Conservation (phyloP, 2,797 vertebrate genomes). For the Acanthiza pusilla region DNA sequence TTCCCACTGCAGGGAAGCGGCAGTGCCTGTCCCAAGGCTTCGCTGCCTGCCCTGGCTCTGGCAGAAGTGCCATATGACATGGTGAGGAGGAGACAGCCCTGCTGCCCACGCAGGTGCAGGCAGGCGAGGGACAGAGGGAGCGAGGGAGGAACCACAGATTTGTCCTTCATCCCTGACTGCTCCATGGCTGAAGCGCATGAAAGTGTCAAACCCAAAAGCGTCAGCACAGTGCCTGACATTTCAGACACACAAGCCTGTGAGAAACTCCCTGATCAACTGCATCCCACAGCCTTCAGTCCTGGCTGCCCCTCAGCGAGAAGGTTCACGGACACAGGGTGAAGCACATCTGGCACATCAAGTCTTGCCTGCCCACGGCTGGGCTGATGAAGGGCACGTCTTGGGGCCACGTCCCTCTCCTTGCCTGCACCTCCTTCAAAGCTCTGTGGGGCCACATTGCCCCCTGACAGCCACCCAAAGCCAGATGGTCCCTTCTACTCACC, state of each 20-base stretch:
- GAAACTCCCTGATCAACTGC: background rate
- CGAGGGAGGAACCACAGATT: background rate
- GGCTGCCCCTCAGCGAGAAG: background rate
- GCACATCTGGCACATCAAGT: background rate
- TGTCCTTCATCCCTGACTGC: background rate
- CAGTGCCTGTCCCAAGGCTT: background rate
- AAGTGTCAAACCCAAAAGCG: background rate
- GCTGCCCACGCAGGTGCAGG: fast-evolving
- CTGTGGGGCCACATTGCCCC: background rate
- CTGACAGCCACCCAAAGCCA: background rate
- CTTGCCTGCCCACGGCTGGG: background rate
- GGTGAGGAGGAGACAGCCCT: background rate
- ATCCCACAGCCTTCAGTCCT: background rate
- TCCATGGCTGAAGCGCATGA: background rate
- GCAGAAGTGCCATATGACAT: background rate
- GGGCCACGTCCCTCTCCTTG: background rate
- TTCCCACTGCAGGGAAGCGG: background rate
- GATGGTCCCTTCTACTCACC: background rate
- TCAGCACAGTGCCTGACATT: background rate
- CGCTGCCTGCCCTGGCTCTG: background rate
- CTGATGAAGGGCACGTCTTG: background rate
- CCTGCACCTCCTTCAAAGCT: background rate
- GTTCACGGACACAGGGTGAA: background rate
- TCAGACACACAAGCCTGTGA: background rate
- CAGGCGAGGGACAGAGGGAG: background rate